Conservation (phyloP, 2,113 vertebrate genomes). For the Panthera tigris region DNA sequence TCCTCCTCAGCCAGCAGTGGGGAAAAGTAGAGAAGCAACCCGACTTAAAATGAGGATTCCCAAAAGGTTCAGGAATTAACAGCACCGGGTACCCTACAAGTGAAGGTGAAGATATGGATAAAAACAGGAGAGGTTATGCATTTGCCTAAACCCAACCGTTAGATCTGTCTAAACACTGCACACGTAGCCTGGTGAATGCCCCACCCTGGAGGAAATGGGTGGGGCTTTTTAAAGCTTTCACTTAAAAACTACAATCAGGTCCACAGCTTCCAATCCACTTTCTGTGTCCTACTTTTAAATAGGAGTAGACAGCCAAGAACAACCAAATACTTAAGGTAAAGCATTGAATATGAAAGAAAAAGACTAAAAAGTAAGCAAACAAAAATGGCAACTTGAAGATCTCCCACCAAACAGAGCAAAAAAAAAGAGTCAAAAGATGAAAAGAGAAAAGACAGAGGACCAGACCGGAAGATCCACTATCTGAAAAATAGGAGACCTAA, state of each 20-base stretch:
- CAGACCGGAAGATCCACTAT: neutral
- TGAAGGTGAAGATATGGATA: neutral
- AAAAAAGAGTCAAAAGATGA: neutral
- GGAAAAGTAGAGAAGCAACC: neutral
- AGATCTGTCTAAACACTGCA: neutral
- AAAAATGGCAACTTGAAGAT: neutral
- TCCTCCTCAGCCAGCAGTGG: neutral
- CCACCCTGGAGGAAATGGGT: slow-evolving; percentile 52
- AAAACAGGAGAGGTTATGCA: neutral
- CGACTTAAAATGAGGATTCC: neutral
- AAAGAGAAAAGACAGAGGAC: neutral
- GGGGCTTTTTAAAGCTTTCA: neutral
- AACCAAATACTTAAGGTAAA: neutral
- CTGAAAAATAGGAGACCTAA: neutral
- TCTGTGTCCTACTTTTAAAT: neutral
- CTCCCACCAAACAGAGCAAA: neutral
- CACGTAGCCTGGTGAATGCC: neutral
- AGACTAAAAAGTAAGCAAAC: neutral
- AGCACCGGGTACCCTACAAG: neutral
- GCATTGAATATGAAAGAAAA: neutral
- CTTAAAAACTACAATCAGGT: neutral
- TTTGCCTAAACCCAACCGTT: neutral
- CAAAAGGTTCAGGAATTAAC: neutral
- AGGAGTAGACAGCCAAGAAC: neutral
- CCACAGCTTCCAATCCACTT: neutral